Percentiles rank a stretch among this genome's conserved stretches.
phyloP scores from a whole-genome alignment of 1,140 invertebrate species.

The Varroa destructor region DNA sequence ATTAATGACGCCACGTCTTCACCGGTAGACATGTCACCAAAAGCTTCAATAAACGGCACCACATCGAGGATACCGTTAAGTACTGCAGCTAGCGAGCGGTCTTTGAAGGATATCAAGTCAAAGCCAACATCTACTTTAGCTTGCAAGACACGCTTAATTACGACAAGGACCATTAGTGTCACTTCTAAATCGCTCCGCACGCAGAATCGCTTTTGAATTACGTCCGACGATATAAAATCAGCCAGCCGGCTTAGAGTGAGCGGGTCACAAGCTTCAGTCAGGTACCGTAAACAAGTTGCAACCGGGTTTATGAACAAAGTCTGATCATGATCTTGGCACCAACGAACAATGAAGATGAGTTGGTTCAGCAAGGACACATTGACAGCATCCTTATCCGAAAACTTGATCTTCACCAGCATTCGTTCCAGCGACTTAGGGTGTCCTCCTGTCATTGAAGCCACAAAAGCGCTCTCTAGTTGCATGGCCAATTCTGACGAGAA shows the following conservation, averaged over 20 bases:
- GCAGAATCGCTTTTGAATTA: background rate
- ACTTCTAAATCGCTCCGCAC: background rate
- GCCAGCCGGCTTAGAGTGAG: background rate
- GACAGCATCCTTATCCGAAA: background rate
- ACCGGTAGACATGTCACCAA: background rate
- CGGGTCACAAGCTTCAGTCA: constrained; percentile 6
- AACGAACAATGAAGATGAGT: constrained; percentile 12
- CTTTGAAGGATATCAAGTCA: background rate
- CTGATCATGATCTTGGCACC: constrained; percentile 17
- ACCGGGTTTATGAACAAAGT: constrained; percentile 4
- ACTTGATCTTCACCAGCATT: constrained; percentile 10
- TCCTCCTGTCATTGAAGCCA: constrained; percentile 16
- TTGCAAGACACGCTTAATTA: background rate
- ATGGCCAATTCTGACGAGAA: constrained; percentile 7
- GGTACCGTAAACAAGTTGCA: background rate
- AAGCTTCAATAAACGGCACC: constrained; percentile 1
- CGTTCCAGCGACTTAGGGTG: constrained; percentile 16
- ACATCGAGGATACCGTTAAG: background rate
- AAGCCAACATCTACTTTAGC: background rate
- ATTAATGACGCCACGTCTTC: background rate
- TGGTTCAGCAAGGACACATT: constrained; percentile 20
- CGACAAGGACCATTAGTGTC: background rate
- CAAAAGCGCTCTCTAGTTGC: constrained; percentile 19
- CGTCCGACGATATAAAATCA: background rate
- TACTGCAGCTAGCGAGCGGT: background rate